A percentile compares a stretch with the other conserved stretches of the same genome.
These are phyloP conservation scores for Geopemphigus sp. DNA, from an alignment of 1,140 invertebrate genomes.

Conservation along the genomic window DNA sequence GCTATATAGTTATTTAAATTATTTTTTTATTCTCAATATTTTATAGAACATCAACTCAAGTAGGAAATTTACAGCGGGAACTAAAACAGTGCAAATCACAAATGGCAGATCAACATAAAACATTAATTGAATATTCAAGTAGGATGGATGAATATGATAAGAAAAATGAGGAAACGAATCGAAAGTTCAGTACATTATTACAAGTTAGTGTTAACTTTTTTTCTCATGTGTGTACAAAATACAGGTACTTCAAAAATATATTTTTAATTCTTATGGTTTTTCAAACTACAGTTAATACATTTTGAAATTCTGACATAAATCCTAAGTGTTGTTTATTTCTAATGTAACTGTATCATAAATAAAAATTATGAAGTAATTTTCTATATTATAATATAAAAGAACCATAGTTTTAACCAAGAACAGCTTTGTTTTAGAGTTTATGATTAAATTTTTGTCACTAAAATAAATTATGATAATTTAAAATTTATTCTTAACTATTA, in stretches of 20 bases:
- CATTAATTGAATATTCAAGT: constrained; percentile 76
- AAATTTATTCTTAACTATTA: no score
- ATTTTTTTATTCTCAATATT: not conserved
- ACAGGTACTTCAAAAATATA: no score
- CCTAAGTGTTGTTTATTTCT: no score
- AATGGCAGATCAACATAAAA: constrained; percentile 77
- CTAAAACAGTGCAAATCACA: constrained; percentile 74
- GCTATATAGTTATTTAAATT: no score
- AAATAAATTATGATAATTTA: not conserved
- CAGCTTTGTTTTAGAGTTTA: no score
- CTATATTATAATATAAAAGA: not conserved
- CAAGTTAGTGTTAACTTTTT: constrained; percentile 61
- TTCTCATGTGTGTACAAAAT: not conserved
- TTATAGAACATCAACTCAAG: constrained; percentile 38
- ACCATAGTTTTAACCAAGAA: no score
- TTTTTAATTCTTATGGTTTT: no score
- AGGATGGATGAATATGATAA: constrained; percentile 83
- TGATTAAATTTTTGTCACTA: no score
- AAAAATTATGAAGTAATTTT: not conserved
- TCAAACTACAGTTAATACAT: not conserved
- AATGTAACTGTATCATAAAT: not conserved
- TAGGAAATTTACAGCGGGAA: constrained; percentile 64
- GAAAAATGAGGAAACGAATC: constrained; percentile 82
- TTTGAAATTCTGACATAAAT: not conserved
- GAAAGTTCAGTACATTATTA: constrained; percentile 81